Evolutionary conservation across 2,888 invertebrate species (phyloP), one percentile per base, ranked within the genome.

Genomic region (Scotopteryx bipunctaria): DNA sequence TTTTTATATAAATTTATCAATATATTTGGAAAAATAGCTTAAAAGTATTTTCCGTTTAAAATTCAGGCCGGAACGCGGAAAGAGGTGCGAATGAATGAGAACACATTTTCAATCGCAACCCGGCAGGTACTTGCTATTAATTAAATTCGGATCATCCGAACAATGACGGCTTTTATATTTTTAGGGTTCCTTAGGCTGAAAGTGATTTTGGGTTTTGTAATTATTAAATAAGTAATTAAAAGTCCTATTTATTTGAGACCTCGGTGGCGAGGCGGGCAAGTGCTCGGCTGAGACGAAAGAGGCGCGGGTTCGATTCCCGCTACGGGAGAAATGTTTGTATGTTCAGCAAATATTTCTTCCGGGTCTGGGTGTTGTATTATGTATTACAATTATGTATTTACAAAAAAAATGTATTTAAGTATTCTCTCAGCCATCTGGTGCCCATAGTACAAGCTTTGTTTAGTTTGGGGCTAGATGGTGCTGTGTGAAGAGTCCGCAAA

Each of bases 101-200:
- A 72, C 69, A 74, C 61, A 70, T 73, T 75, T 74, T 63, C 63
- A 73, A 76, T 74, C 63, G 64, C 58, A 63, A 61, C 58, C 48
- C 57, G 57, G 46, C 47, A 47, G 36, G 57, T 69, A 72, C 33
- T 5, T 21, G 68, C 63, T 65, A 74, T 77, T 81, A 79, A 81
- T 81, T 81, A 79, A 79, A 82, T 78, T 68, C 64, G 71, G 63
- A 71, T 75, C 70, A 72, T 71, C 72, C 70, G 67, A 67, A 73
- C 74, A 73, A 77, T 69, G 70, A 73, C 70, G 56, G 65, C 62
- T 66, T 62, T 72, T 21, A 76, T 72, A 71, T 73, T 74, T 68
- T 65, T 69, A 69, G 41, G 44, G 44, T 44, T 49, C 35, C 25
- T 25, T 35, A 44, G 33, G 33, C 16, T 21, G 23, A 16, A 14